A percentile compares a stretch with the other conserved stretches of the same genome.
Conservation (phyloP, 2,113 vertebrate genomes). For the Carlito syrichta region DNA sequence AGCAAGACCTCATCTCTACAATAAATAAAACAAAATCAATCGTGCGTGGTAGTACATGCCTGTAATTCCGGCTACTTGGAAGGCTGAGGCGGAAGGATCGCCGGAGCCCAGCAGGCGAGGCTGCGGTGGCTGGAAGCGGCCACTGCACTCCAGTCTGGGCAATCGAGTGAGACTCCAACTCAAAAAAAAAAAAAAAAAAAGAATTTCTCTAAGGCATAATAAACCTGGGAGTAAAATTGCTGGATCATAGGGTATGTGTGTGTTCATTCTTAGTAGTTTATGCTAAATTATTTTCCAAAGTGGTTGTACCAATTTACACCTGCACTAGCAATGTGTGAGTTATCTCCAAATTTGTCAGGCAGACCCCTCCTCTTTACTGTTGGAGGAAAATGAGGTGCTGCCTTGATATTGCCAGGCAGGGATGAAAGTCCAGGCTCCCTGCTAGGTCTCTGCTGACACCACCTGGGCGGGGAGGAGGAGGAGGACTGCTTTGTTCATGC, state of each 20-base stretch:
- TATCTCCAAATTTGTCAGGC: neutral
- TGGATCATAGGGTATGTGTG: neutral
- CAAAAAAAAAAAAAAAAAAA: no score
- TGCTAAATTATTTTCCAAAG: neutral
- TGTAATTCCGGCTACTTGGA: no score
- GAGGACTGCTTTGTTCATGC: neutral
- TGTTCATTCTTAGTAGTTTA: neutral
- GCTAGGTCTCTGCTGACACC: neutral
- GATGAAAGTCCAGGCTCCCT: neutral
- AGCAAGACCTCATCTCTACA: no score
- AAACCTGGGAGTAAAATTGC: neutral
- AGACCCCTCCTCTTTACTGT: neutral
- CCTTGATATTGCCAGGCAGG: no score
- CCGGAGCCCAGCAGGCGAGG: no score
- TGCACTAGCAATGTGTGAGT: neutral
- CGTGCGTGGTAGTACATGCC: no score
- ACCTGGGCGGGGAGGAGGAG: neutral
- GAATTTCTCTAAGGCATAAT: neutral
- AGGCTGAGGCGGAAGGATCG: no score
- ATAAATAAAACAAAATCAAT: no score
- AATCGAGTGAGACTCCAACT: no score
- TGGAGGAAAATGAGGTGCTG: no score
- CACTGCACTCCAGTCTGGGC: no score
- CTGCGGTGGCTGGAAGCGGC: no score
- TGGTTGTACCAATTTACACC: neutral